Conservation (phyloP, 2,888 invertebrate species). For the Oithona nana region DNA sequence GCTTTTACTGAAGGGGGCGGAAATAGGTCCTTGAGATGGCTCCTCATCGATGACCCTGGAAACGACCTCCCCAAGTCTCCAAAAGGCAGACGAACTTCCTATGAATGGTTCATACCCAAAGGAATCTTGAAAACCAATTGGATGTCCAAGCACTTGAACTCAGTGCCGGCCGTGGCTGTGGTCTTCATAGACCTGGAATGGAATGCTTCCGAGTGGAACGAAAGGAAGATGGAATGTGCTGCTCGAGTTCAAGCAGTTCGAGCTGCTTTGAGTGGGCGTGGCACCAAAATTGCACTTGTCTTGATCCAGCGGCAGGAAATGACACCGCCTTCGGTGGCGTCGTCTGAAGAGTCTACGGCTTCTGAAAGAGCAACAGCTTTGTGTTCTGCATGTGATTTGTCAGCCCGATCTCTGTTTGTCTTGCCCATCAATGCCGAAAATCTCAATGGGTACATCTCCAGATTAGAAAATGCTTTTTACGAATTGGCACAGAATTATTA, state of each 20-base stretch:
- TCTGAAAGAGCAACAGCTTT: slow-evolving; percentile 76
- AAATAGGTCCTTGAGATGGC: background rate
- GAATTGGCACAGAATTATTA: slow-evolving; percentile 85
- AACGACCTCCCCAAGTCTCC: background rate
- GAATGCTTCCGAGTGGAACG: slow-evolving; percentile 84
- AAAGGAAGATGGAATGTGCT: slow-evolving; percentile 82
- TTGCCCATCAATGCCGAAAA: slow-evolving; percentile 54
- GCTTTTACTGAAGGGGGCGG: background rate
- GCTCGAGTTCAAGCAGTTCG: slow-evolving; percentile 55
- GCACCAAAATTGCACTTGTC: slow-evolving; percentile 55
- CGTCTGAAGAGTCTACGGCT: slow-evolving; percentile 62
- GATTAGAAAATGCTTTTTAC: slow-evolving; percentile 78
- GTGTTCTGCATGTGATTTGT: slow-evolving; percentile 75
- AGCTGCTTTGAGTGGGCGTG: slow-evolving; percentile 35
- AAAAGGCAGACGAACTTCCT: slow-evolving; percentile 31
- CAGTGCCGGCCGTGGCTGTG: slow-evolving; percentile 78
- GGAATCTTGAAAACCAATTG: slow-evolving; percentile 85
- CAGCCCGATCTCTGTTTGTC: slow-evolving; percentile 76
- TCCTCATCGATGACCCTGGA: background rate
- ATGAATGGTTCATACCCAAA: slow-evolving; percentile 86
- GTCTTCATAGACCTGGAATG: slow-evolving; percentile 93
- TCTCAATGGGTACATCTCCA: slow-evolving; percentile 43
- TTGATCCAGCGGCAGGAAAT: slow-evolving; percentile 57
- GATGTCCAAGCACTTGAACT: slow-evolving; percentile 76
- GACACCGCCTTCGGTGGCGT: slow-evolving; percentile 46